phyloP scores from a whole-genome alignment of 2,113 vertebrate species.

The Poeciliopsis occidentalis region DNA sequence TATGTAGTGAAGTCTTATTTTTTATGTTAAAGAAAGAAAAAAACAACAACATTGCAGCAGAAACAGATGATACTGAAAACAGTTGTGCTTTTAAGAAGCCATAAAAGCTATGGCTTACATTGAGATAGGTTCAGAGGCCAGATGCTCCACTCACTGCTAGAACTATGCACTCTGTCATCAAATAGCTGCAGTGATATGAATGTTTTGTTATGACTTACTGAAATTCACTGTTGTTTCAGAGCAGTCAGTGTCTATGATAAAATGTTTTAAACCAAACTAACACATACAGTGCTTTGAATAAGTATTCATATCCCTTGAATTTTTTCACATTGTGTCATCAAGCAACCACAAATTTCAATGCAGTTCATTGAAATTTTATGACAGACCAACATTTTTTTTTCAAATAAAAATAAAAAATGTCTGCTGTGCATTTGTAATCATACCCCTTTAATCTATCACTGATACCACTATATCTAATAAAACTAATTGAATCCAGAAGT shows the following conservation, averaged over 20 bases:
- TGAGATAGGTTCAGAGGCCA: constrained; percentile 37
- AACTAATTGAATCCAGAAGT: no score
- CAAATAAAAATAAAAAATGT: no score
- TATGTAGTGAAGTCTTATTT: neutral
- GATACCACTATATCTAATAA: neutral
- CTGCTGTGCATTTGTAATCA: no score
- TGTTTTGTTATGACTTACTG: constrained; percentile 18
- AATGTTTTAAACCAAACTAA: constrained; percentile 8
- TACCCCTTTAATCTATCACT: no score
- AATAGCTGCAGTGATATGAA: constrained; percentile 19
- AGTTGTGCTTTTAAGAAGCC: constrained; percentile 71
- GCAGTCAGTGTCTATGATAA: constrained; percentile 30
- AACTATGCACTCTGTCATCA: constrained; percentile 16
- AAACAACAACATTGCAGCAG: constrained; percentile 54
- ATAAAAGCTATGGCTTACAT: constrained; percentile 38
- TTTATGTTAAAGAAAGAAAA: constrained; percentile 11
- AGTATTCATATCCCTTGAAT: neutral
- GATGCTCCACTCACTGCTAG: constrained; percentile 11
- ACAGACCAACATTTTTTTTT: no score
- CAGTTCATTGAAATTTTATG: neutral
- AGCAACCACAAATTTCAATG: neutral
- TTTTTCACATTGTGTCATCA: neutral
- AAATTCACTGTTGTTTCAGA: constrained; percentile 8
- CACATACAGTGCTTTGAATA: neutral
- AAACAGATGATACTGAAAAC: constrained; percentile 48